Evolutionary conservation across 2,113 vertebrate genomes (phyloP), one percentile per base, ranked within the genome.

Genomic region (Megaceryle maxima): DNA sequence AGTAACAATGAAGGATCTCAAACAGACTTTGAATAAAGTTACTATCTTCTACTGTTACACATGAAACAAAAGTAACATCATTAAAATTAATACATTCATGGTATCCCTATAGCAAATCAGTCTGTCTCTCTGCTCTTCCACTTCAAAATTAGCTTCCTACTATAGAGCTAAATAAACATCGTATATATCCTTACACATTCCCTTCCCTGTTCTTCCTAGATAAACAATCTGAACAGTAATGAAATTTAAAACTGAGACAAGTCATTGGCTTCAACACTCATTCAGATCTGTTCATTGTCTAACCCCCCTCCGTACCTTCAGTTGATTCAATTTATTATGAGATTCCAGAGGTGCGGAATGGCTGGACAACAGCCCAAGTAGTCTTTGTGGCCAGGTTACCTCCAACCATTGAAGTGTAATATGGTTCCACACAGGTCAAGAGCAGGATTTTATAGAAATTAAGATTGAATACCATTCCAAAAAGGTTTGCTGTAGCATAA

Each of bases 51-150:
- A 93, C 68, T 87, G 76, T 87, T 92, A 91, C 37, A 91, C 28
- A 46, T 57, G 87, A 91, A 95, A 83, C 64, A 80, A 53, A 90
- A 64, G 56, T 74, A 78, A 88, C 43, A 33, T n/a, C 79, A 93
- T 93, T 93, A 84, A 92, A 94, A 96, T 66, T 92, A 90, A 93
- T 70, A 93, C 88, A 96, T 89, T 48, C 24, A 87, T 76, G 4
- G 76, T 57, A 89, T 22, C 50, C 76, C 62, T 82, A 50, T 60
- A 93, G 76, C 57, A 93, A 79, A 60, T 78, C 33, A 75, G 26
- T 66, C 50, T 48, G 31, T 43, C 44, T 43, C 25, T 70, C 46
- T 66, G 72, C 31, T 87, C 62, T 92, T 88, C 76, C 57, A 4
- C 39, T 86, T 57, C 50, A 48, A 60, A 95, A 94, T 86, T 83